A percentile compares a stretch with the other conserved stretches of the same genome.
Evolutionary conservation across 2,797 vertebrate species (phyloP).

Genomic region (Bradypodion ventrale): DNA sequence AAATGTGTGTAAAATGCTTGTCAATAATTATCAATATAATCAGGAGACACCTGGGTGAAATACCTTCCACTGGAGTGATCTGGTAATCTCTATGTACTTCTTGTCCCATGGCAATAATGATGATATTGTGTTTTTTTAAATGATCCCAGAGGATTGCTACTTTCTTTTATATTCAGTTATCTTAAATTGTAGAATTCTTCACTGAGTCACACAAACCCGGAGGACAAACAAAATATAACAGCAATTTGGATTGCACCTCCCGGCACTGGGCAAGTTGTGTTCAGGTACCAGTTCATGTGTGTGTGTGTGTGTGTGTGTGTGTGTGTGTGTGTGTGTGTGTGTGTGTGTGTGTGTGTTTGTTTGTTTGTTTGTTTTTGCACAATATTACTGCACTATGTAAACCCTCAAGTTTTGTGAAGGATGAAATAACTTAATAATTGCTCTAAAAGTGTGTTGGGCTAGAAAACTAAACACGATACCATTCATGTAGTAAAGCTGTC

Average conservation of each 20-base stretch:
- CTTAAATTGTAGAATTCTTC: constrained; percentile 66
- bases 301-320: too few species aligned
- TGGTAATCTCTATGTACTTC: background rate
- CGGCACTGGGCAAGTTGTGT: constrained; percentile 56
- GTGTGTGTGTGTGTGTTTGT: too few species aligned
- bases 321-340: too few species aligned
- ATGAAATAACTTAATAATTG: background rate
- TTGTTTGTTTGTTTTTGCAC: background rate
- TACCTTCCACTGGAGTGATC: background rate
- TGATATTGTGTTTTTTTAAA: background rate
- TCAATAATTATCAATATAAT: background rate
- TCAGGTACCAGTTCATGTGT: constrained; percentile 74
- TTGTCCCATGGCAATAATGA: background rate
- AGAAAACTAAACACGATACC: background rate
- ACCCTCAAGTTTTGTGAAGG: background rate
- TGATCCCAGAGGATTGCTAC: background rate
- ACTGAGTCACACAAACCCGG: constrained; percentile 66
- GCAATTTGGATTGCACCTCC: constrained; percentile 69
- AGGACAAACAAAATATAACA: constrained; percentile 48
- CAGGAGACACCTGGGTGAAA: background rate
- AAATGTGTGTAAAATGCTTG: background rate
- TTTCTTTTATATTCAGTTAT: background rate
- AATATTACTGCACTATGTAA: background rate
- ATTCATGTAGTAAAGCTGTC: background rate
- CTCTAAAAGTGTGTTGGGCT: background rate